Evolutionary conservation across 2,888 invertebrate genomes (phyloP), one percentile per base, ranked within the genome.

Genomic region (Tetragonisca angustula): DNA sequence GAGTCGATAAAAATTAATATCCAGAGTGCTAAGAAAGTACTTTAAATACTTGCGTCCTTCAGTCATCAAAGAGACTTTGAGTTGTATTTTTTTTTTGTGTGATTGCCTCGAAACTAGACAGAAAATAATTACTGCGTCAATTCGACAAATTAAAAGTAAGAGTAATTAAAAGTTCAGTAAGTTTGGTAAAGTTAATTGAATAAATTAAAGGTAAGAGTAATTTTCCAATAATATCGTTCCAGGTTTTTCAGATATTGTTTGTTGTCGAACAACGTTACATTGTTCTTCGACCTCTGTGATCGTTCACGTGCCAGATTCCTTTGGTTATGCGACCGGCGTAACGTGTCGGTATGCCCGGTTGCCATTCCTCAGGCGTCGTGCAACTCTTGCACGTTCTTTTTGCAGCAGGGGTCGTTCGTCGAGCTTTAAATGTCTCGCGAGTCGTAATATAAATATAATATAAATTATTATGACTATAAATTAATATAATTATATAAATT

Each of bases 301-400:
- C 24, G 27, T 27, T 27, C 27, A 43, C 43, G 27, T 61, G 56
- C 56, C 50, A 65, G 56, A 24, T 32, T 52, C 69, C 74, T 49
- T 32, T 2, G 67, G 43, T 17, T 50, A 68, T 50, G 81, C 80
- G 59, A 59, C 56, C 43, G 21, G 50, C 13, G 61, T 43, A 70
- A 79, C 85, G 50, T 19, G n/a, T 62, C 17, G 52, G 59, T 67
- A 59, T 62, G 56, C 21, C 9, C 43, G 85, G 87, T 88, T 87
- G 87, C 82, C 32, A 67, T 74, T 64, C 73, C n/a, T 19, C 68
- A 82, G 88, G 87, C 65, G 85, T 43, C 27, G 6, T 32, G 54
- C 15, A 62, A 52, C 56, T 19, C 49, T 5, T 27, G 36, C 68
- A 68, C 62, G 27, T 27, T 1, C 72, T 82, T 76, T 79, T 70